Evolutionary conservation across 2,797 vertebrate genomes (phyloP).

Genomic region (Notoglanidium macrostoma): DNA sequence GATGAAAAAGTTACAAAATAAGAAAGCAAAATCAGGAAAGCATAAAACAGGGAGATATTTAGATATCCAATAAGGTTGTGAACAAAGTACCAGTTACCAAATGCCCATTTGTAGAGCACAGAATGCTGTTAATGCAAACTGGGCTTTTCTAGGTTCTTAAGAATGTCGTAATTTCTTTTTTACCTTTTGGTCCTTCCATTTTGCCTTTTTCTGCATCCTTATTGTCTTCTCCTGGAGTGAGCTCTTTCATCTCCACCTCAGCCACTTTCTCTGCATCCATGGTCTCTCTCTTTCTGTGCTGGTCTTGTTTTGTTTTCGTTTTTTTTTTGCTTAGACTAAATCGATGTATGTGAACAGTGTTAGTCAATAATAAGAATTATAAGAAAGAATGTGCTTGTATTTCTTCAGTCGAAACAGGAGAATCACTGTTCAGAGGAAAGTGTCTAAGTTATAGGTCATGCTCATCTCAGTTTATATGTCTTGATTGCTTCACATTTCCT

Average conservation of each 20-base stretch:
- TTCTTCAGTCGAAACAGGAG: no score
- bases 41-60: not conserved
- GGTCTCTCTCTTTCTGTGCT: slow-evolving; percentile 47
- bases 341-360: not conserved
- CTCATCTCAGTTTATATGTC: no score
- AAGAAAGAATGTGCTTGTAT: not conserved
- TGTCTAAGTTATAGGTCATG: no score
- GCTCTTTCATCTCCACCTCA: slow-evolving; percentile 70
- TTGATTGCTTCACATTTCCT: no score
- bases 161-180: not conserved
- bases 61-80: not conserved
- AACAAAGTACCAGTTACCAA: not conserved
- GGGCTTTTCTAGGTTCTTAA: not conserved
- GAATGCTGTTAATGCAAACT: not conserved
- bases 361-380: not conserved
- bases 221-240: slow-evolving; percentile 24
- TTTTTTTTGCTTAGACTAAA: not conserved
- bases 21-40: not conserved
- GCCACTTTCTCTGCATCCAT: slow-evolving; percentile 33
- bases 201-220: slow-evolving; percentile 1
- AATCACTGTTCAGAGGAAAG: no score
- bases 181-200: slow-evolving; percentile 49
- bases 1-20: not conserved
- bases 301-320: not conserved
- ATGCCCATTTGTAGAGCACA: not conserved